phyloP scores from a whole-genome alignment of 2,113 vertebrate species.

The Typhlomys cinereus region DNA sequence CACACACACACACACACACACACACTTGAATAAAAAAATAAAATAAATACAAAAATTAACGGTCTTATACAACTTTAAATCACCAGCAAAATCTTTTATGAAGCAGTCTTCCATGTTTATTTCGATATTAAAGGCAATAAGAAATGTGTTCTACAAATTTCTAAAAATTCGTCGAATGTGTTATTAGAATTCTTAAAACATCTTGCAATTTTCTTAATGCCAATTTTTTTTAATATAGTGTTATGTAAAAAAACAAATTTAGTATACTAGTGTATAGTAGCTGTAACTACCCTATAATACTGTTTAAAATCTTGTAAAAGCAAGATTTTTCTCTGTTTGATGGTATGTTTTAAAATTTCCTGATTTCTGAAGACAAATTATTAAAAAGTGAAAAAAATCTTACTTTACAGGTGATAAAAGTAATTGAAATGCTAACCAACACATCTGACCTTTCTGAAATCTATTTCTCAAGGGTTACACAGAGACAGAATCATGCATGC shows the following conservation, averaged over 20 bases:
- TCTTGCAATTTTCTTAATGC: background rate
- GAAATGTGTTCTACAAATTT: background rate
- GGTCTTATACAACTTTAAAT: conserved; percentile 53
- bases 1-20: no score
- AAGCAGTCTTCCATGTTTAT: background rate
- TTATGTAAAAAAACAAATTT: background rate
- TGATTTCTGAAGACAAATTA: background rate
- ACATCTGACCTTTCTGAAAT: background rate
- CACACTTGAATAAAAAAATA: no score
- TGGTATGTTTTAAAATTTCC: background rate
- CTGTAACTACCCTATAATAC: background rate
- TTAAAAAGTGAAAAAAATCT: background rate
- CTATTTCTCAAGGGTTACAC: background rate
- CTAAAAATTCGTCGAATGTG: conserved; percentile 1
- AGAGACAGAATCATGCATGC: background rate
- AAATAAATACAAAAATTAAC: no score
- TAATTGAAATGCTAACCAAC: background rate
- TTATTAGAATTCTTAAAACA: background rate
- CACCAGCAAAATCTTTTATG: background rate
- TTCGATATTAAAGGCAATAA: conserved; percentile 24
- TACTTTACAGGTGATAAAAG: background rate
- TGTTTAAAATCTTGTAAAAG: conserved; percentile 7
- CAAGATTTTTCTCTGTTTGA: background rate
- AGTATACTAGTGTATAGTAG: background rate
- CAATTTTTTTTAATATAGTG: no score